Evolutionary conservation across 2,113 vertebrate species (phyloP), one percentile per base, ranked within the genome.

Genomic region (Opisthocomus hoazin): DNA sequence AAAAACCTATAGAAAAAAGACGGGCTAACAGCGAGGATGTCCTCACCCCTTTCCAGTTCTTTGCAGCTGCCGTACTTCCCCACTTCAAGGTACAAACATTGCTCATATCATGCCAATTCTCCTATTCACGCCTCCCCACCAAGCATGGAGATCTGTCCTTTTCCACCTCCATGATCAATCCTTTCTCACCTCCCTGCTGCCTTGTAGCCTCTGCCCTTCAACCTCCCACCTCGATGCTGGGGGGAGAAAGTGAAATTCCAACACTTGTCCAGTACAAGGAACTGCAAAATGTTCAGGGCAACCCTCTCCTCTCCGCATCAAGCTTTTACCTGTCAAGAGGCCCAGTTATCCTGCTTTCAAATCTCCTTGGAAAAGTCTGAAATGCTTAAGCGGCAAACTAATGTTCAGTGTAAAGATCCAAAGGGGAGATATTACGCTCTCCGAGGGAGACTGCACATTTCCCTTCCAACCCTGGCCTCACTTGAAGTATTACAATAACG

Each of bases 401-500:
- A 92, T 87, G 66, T 75, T 94, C 45, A 79, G 74, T 15, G 3
- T 69, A 90, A 93, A 91, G 90, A 95, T 93, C 66, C 92, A 83
- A 70, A 93, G 45, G 77, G 83, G 78, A 96, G 79, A 87, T 93
- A 91, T 58, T 84, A 50, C 11, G 2, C 20, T 84, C 56, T 94
- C 73, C 2, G 20, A 95, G 70, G 89, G 80, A 96, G 60, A 39
- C 77, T 81, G 73, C 24, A 77, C 30, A 48, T 93, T 97, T 95
- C 80, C 66, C 57, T 92, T 95, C 94, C 91, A 95, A 65, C 63
- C 26, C 75, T 92, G 78, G 88, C 77, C 70, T 87, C 92, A 81
- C 71, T 2, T 95, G 92, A 90, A 93, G 85, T 79, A 94, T 94
- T 97, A 91, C 89, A 75, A 81, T 93, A 97, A 93, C 89, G 93